Evolutionary conservation across 1,140 invertebrate genomes (phyloP).

Genomic region (Antheraea pernyi): DNA sequence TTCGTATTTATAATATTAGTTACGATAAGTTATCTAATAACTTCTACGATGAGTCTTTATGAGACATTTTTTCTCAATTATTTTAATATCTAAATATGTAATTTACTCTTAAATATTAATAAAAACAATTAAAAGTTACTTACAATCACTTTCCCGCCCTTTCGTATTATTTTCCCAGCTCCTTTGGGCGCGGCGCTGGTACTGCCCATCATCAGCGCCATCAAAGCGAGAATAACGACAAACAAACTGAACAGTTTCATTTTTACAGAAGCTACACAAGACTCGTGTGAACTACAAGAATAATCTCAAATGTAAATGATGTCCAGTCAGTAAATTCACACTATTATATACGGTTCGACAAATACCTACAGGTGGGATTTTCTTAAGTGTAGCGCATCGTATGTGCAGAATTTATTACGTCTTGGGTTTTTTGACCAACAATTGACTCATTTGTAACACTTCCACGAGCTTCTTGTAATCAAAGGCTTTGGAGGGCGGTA

Average conservation of each 20-base stretch:
- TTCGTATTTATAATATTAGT: no score
- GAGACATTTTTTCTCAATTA: no score
- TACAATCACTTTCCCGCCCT: constrained; percentile 11
- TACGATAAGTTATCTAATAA: no score
- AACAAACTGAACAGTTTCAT: constrained; percentile 16
- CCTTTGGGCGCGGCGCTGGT: constrained; percentile 3
- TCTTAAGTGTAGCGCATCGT: neutral
- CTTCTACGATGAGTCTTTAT: no score
- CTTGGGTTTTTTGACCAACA: neutral
- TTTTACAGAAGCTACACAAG: neutral
- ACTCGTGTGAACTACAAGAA: neutral
- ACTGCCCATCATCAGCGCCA: constrained; percentile 9
- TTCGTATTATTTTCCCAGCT: neutral
- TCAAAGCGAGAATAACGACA: constrained; percentile 8
- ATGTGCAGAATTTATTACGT: neutral
- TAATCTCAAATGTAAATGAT: neutral
- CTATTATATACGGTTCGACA: neutral
- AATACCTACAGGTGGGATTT: neutral
- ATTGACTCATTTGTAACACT: neutral
- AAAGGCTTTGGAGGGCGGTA: no score
- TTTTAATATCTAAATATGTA: no score
- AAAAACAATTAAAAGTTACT: neutral
- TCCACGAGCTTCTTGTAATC: neutral
- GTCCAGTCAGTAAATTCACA: neutral
- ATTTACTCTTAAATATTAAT: no score